Evolutionary conservation across 2,888 invertebrate genomes (phyloP), one percentile per base, ranked within the genome.

Genomic region (Standfussiana lucernea): DNA sequence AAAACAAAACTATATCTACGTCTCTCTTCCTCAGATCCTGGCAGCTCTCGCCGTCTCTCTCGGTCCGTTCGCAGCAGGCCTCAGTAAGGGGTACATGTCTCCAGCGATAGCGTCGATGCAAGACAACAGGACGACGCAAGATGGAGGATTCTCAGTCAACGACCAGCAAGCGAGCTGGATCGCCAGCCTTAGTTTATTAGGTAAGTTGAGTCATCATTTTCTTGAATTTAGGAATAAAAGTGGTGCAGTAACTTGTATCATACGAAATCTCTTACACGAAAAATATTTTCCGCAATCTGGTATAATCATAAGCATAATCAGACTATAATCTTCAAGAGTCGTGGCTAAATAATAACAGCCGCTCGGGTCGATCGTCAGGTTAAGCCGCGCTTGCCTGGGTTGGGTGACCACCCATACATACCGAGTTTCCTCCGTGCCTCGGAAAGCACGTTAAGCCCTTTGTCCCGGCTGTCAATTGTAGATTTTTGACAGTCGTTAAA

Each of bases 141-240:
- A 92, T 68, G 92, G 91, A 5, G 88, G 92, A 3, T 98, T 98
- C 93, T 97, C 97, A 2, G 97, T 98, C 80, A 97, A 97, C 86
- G 97, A 97, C 83, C 98, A 98, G 94, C 98, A 98, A 91, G 98
- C 98, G 35, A 98, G 98, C 82, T 98, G 98, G 98, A 97, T 98
- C 45, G 98, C 98, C 35, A 98, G 98, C 89, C 95, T 98, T 67
- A 98, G 98, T 86, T 97, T 98, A 90, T 89, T 97, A 67, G 97
- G 97, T 97, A 79, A 95, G 96, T 61, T 35, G 21, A 1, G 59
- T 10, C 4, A 35, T 21, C 3, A 59, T 15, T 10, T 61, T 59
- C 18, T 59, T 32, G 8, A 59, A 18, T 8, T 8, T 32, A 59
- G 32, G 18, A 18, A 21, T 59, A 32, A 7, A 28, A 28, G 28